Base-by-base conservation (phyloP, 64 coral and sea anemone species). In the Hydrozoanthus tunicans region DNA sequence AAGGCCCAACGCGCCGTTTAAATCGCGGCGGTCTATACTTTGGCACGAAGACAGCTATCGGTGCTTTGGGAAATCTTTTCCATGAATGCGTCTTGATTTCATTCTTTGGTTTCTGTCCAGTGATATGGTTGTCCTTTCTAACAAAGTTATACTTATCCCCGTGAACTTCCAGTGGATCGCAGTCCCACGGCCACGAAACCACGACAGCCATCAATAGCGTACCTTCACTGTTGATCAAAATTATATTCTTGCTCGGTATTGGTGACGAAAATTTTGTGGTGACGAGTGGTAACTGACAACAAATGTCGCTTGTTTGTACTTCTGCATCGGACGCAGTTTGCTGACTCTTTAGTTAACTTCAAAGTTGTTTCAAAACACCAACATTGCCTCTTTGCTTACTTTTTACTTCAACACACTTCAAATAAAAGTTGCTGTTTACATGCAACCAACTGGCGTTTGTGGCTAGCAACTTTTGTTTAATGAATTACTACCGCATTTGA, bases 121-220 rank as follows among this genome's bases (percentile, higher is more conserved):
- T 58, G 23, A 58, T 72, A 71, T 72, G 13, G 6, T 4, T 67
- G 57, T 86, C 65, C 24, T 86, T 86, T 9, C 1, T 72, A 14
- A 73, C 13, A 67, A 86, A 59, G 1, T 73, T 86, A 56, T 27
- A 86, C 8, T 71, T 72, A 9, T 86, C 67, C 73, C 83, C 83
- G 5, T 53, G 67, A 32, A 86, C 10, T 59, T 86, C 83, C 53
- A 86, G 24, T 58, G 68, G 83, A 13, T 72, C 23, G 9, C 73
- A 73, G 54, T 73, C 20, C 67, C 83, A 86, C 11, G 64, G 83
- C 66, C 66, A 86, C 9, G 17, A 17, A 0, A 12, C 10, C 10
- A 72, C 55, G 6, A 60, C 79, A 23, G 79, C 79, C 83, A 15
- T 86, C n/a, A 73, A 73, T 43, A 43, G 32, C 32, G 32, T 43